These are phyloP conservation scores for Megaceryle maxima DNA, from an alignment of 2,113 vertebrate species.

Conservation along the genomic window DNA sequence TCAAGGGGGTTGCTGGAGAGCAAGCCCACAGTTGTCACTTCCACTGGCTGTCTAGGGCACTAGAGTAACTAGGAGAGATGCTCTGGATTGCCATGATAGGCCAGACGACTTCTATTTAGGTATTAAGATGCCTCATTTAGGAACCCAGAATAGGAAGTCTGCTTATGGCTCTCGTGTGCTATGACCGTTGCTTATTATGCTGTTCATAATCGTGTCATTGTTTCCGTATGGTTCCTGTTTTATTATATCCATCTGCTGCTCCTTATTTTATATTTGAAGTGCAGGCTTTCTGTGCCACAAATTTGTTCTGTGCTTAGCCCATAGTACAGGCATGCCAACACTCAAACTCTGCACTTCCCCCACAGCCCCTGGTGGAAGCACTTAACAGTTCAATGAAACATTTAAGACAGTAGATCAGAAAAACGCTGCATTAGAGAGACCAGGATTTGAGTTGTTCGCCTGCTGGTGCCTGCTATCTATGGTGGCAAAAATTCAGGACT, in stretches of 20 bases:
- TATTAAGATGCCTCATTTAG: background rate
- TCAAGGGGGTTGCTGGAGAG: background rate
- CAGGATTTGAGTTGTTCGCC: background rate
- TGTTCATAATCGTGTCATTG: background rate
- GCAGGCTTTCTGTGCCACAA: background rate
- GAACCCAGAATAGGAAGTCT: conserved; percentile 25
- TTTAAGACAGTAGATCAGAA: background rate
- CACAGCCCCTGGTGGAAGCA: background rate
- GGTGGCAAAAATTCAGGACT: background rate
- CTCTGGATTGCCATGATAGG: background rate
- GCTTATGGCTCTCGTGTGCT: background rate
- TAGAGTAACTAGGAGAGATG: conserved; percentile 12
- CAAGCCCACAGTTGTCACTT: background rate
- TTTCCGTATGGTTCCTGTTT: background rate
- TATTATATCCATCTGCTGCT: conserved; percentile 26
- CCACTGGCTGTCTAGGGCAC: background rate
- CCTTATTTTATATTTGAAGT: background rate
- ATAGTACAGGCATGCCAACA: background rate
- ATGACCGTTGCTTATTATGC: background rate
- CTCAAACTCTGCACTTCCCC: background rate
- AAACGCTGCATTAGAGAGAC: background rate
- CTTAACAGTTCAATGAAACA: background rate
- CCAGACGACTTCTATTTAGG: conserved; percentile 25
- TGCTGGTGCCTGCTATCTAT: background rate
- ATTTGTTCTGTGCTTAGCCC: background rate